Conservation (phyloP, 2,888 invertebrate genomes). For the Tridacna gigas region DNA sequence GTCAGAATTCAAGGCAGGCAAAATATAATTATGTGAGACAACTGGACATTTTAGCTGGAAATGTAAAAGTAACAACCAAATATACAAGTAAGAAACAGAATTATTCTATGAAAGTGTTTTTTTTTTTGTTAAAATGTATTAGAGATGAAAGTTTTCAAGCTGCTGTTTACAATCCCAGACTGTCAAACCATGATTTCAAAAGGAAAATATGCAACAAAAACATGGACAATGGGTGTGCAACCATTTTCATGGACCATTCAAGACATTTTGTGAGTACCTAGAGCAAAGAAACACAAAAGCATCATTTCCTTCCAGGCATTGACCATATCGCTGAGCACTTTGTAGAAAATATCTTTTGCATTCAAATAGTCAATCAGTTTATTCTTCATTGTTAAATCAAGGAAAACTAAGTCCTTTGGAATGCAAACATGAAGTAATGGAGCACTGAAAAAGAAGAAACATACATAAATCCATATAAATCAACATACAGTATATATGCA, state of each 20-base stretch:
- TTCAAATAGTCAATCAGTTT: conserved; percentile 93
- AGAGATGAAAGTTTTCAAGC: background rate
- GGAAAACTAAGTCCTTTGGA: conserved; percentile 88
- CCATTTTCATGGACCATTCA: conserved; percentile 12
- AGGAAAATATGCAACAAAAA: conserved; percentile 30
- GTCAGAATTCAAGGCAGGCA: no score
- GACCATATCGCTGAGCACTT: conserved; percentile 94
- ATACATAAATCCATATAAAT: background rate
- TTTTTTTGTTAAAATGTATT: no score
- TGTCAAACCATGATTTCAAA: conserved; percentile 7
- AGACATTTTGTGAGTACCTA: conserved; percentile 88
- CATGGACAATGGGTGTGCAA: conserved; percentile 27
- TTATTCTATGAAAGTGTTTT: no score
- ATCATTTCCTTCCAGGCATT: conserved; percentile 95
- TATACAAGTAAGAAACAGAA: no score
- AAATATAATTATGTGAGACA: no score
- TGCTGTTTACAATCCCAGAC: conserved; percentile 17
- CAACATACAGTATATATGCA: no score
- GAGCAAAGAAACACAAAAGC: conserved; percentile 91
- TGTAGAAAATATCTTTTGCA: conserved; percentile 94
- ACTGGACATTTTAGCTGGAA: no score
- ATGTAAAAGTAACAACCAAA: no score
- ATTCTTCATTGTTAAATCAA: conserved; percentile 87
- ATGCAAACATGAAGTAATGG: conserved; percentile 95
- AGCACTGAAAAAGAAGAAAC: conserved; percentile 71